A percentile compares a stretch with the other conserved stretches of the same genome.
These are phyloP conservation scores for Tupaia chinensis DNA, from an alignment of 2,113 vertebrate genomes.

Conservation along the genomic window DNA sequence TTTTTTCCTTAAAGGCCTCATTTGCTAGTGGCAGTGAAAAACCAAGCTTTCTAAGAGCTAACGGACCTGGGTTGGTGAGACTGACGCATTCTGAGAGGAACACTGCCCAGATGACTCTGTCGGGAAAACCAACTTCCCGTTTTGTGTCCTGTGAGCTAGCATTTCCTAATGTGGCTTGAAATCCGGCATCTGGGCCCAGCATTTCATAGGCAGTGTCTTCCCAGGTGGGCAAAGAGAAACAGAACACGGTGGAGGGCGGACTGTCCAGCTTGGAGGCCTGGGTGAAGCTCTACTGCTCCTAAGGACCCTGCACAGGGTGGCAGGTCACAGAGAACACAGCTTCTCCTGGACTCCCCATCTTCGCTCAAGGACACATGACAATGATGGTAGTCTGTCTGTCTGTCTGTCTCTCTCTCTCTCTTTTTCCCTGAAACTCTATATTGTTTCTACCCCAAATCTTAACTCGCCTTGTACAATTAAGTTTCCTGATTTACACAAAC, in stretches of 20 bases:
- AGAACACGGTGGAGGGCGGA: background rate
- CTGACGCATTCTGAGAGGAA: background rate
- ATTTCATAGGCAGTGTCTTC: slow-evolving; percentile 39
- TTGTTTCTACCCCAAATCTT: background rate
- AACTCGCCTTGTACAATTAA: background rate
- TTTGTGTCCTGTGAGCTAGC: slow-evolving; percentile 52
- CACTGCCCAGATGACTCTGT: background rate
- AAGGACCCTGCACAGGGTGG: no score
- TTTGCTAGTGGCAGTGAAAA: background rate
- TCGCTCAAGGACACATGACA: accelerated
- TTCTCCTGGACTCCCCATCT: background rate
- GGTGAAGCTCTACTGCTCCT: background rate
- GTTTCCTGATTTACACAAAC: background rate
- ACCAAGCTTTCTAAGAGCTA: background rate
- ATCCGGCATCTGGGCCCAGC: slow-evolving; percentile 1
- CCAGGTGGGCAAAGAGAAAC: slow-evolving; percentile 73
- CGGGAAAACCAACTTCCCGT: slow-evolving; percentile 35
- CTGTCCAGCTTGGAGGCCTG: background rate
- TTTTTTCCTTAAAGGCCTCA: background rate
- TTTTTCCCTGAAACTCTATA: background rate
- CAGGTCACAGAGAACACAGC: background rate
- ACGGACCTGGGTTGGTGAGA: background rate
- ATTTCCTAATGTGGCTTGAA: slow-evolving; percentile 39
- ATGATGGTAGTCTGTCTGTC: background rate
- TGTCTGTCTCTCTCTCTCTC: background rate